Conservation (phyloP, 2,888 invertebrate species). For the Endomychus coccineus region DNA sequence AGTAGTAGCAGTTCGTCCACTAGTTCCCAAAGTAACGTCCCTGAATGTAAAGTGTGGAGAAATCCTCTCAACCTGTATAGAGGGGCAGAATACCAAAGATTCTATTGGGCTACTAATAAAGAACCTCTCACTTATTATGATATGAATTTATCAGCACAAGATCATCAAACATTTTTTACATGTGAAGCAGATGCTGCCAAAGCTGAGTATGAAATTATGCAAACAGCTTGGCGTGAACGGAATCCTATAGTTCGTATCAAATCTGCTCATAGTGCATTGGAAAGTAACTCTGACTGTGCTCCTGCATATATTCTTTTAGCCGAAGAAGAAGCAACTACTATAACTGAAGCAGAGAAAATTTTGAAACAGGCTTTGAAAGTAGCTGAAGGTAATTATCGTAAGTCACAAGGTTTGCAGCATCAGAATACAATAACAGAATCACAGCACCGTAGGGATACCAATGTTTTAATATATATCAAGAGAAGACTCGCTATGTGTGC, state of each 20-base stretch:
- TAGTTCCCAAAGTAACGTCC: conserved; percentile 48
- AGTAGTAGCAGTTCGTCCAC: conserved; percentile 32
- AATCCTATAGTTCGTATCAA: conserved; percentile 85
- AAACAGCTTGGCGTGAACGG: conserved; percentile 93
- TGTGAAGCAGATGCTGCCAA: conserved; percentile 83
- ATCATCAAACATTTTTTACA: conserved; percentile 94
- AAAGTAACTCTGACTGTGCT: conserved; percentile 84
- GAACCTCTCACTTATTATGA: conserved; percentile 97
- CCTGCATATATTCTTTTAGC: conserved; percentile 91
- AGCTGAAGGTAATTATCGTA: conserved; percentile 67
- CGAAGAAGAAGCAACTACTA: conserved; percentile 93
- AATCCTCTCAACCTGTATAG: conserved; percentile 93
- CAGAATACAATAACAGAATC: conserved; percentile 66
- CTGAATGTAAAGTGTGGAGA: conserved; percentile 92
- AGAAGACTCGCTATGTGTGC: conserved; percentile 96
- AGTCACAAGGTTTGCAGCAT: conserved; percentile 74
- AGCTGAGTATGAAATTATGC: conserved; percentile 89
- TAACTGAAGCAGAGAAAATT: conserved; percentile 78
- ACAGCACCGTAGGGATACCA: conserved; percentile 80
- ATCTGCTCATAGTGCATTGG: conserved; percentile 82
- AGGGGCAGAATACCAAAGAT: conserved; percentile 94
- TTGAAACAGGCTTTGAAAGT: conserved; percentile 76
- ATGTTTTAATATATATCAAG: conserved; percentile 90
- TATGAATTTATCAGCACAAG: conserved; percentile 98
- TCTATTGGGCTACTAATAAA: conserved; percentile 82